Evolutionary conservation across 2,113 vertebrate genomes (phyloP).

Genomic region (Cyprinodon brontotheroides): DNA sequence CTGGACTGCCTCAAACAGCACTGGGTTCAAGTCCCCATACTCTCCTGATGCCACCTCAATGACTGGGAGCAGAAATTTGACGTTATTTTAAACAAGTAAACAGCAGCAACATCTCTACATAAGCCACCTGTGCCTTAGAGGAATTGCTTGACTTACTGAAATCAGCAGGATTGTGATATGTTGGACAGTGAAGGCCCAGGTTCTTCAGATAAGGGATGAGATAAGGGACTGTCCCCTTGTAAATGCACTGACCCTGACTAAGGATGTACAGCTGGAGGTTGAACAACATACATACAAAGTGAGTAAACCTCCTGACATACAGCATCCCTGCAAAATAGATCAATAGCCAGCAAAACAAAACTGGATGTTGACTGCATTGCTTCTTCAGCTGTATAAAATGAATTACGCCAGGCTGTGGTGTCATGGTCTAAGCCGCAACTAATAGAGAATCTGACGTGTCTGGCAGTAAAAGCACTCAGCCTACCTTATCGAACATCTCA

Average conservation of each 20-base stretch:
- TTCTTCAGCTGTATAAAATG: conserved; percentile 38
- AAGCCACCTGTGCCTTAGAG: neutral
- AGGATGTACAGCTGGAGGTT: conserved; percentile 92
- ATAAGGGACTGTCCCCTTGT: conserved; percentile 92
- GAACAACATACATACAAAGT: conserved; percentile 37
- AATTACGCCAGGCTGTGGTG: conserved; percentile 24
- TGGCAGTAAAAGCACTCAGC: conserved; percentile 26
- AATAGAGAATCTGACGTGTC: conserved; percentile 37
- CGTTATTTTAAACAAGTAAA: conserved; percentile 24
- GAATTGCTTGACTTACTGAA: conserved; percentile 88
- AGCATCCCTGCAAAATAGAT: conserved; percentile 45
- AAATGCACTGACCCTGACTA: conserved; percentile 99
- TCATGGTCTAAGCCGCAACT: conserved; percentile 16
- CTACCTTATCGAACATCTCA: conserved; percentile 99
- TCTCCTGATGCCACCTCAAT: conserved; percentile 98
- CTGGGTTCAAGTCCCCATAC: conserved; percentile 94
- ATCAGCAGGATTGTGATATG: conserved; percentile 98
- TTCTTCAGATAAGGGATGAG: conserved; percentile 98
- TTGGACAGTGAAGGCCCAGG: conserved; percentile 96
- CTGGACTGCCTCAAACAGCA: conserved; percentile 95
- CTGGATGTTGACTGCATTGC: conserved; percentile 13
- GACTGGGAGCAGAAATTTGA: conserved; percentile 77
- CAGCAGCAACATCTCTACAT: neutral
- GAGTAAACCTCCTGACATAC: conserved; percentile 43
- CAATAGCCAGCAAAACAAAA: conserved; percentile 43